Percentiles rank a stretch among this genome's conserved stretches.
Conservation (phyloP, 2,888 invertebrate genomes). For the Salticus scenicus region DNA sequence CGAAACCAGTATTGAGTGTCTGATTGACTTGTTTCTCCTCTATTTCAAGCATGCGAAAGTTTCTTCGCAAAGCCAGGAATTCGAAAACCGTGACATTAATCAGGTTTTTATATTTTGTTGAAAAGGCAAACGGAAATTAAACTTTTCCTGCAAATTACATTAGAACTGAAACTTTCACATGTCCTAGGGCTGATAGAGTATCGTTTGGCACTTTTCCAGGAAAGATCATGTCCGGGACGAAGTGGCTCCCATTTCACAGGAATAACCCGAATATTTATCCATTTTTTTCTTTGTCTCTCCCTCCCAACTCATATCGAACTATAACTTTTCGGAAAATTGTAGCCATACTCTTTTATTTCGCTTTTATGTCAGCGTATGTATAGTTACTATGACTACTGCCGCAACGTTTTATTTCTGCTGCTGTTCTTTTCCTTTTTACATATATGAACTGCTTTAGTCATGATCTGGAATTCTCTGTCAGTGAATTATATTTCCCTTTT, state of each 20-base stretch:
- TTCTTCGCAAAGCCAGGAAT: too few species aligned
- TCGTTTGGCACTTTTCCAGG: not conserved
- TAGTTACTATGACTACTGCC: slow-evolving; percentile 3
- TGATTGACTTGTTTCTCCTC: too few species aligned
- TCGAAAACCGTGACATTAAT: too few species aligned
- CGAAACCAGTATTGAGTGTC: too few species aligned
- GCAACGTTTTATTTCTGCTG: not conserved
- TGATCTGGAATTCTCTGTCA: too few species aligned
- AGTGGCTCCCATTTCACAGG: not conserved
- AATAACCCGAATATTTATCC: not conserved
- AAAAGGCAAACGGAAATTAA: not conserved
- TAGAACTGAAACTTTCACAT: not conserved
- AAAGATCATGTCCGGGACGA: not conserved
- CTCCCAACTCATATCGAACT: not conserved
- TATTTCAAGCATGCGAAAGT: too few species aligned
- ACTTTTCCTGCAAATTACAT: not conserved
- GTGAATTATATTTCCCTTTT: too few species aligned
- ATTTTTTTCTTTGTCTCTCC: not conserved
- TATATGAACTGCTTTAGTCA: not conserved
- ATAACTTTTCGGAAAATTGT: not conserved
- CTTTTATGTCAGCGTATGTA: not conserved
- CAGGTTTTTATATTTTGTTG: too few species aligned
- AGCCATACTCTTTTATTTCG: not conserved
- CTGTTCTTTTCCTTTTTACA: not conserved
- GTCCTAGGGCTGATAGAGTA: not conserved